These are phyloP conservation scores for Rhopalosiphum padi DNA, from an alignment of 1,140 invertebrate species.

Conservation along the genomic window DNA sequence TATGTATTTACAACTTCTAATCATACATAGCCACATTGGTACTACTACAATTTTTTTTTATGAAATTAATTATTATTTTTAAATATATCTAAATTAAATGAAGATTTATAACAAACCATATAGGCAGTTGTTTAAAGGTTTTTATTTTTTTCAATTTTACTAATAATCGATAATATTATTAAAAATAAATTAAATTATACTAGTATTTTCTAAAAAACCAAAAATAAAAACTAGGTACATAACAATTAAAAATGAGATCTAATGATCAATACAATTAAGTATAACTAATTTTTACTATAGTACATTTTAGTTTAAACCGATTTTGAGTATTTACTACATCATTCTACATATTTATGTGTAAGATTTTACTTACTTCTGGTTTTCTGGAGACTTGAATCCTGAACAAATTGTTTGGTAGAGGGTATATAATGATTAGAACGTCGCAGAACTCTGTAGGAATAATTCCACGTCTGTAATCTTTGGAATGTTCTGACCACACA, in stretches of 20 bases:
- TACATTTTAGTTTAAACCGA: background rate
- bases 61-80: background rate
- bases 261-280: too few species aligned
- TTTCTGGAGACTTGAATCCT: constrained; percentile 85
- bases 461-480: constrained; percentile 95
- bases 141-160: background rate
- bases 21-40: too few species aligned
- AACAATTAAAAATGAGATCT: too few species aligned
- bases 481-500: constrained; percentile 96
- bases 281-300: background rate
- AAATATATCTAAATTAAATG: background rate
- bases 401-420: constrained; percentile 80
- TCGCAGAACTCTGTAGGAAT: constrained; percentile 99
- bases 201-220: background rate
- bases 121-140: background rate
- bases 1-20: background rate
- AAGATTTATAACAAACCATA: background rate
- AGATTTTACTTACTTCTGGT: constrained; percentile 72
- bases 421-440: constrained; percentile 97
- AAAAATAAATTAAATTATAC: background rate
- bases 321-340: background rate
- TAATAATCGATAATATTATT: background rate
- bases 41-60: background rate
- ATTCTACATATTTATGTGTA: background rate
- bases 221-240: background rate